A percentile compares a stretch with the other conserved stretches of the same genome.
These are phyloP conservation scores for Tethya wilhelma DNA, from an alignment of 37 sponge, comb jelly and placozoan species.

Conservation along the genomic window DNA sequence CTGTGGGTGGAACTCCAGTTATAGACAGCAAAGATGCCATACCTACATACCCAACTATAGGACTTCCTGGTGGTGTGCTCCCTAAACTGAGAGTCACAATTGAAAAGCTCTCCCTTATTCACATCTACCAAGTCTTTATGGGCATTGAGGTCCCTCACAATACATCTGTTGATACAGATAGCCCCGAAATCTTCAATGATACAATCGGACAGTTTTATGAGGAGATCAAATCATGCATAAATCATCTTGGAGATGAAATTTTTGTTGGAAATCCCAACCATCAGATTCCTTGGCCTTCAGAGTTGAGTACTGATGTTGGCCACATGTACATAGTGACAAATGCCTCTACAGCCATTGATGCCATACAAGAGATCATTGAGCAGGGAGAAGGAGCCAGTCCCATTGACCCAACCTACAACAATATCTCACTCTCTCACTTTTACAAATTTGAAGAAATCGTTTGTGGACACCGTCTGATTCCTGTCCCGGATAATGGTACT, in stretches of 20 bases:
- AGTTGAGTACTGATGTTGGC: not conserved
- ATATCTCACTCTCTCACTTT: not conserved
- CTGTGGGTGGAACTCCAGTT: conserved; percentile 40
- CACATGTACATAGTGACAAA: conserved; percentile 12
- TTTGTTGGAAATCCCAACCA: not conserved
- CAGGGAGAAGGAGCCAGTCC: conserved; percentile 62
- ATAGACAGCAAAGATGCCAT: conserved; percentile 25
- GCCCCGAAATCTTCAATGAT: not conserved
- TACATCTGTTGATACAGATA: not conserved
- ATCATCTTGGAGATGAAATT: not conserved
- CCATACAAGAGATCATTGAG: conserved; percentile 40
- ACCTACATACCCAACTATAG: conserved; percentile 40
- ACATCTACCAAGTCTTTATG: conserved; percentile 56
- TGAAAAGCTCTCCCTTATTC: conserved; percentile 22
- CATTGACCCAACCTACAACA: conserved; percentile 30
- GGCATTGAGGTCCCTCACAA: conserved; percentile 31
- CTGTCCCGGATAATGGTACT: no score
- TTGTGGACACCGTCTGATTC: conserved; percentile 32
- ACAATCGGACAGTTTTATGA: conserved; percentile 74
- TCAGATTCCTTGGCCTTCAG: conserved; percentile 49
- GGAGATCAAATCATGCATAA: conserved; percentile 47
- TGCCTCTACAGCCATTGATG: conserved; percentile 18
- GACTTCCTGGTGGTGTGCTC: conserved; percentile 56
- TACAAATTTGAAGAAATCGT: conserved; percentile 59
- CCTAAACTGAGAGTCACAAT: conserved; percentile 31